Percentiles rank a stretch among this genome's conserved stretches.
Conservation (phyloP, 2,888 invertebrate species). For the Caenorhabditis panamensis region DNA sequence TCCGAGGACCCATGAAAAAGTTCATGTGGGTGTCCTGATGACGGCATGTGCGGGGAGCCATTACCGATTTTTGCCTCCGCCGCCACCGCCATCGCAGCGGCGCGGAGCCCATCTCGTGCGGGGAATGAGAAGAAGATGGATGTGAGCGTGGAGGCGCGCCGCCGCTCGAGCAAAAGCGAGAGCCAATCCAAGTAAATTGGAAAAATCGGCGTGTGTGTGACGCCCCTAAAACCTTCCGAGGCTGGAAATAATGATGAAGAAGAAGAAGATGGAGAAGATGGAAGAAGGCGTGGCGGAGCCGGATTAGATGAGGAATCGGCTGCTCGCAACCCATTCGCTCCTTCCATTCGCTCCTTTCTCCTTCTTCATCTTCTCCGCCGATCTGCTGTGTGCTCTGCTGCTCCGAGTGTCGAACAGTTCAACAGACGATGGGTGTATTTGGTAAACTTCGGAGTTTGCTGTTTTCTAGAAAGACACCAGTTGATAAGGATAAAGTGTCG, state of each 20-base stretch:
- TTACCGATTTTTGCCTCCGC: conserved; percentile 33
- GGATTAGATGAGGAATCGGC: conserved; percentile 45
- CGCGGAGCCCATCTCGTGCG: conserved; percentile 21
- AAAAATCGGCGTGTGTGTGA: conserved; percentile 37
- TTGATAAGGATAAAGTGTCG: conserved; percentile 10
- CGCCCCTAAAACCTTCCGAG: conserved; percentile 8
- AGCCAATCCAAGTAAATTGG: conserved; percentile 52
- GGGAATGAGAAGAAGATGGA: conserved; percentile 41
- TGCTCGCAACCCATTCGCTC: conserved; percentile 29
- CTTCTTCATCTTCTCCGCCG: conserved; percentile 11
- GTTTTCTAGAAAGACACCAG: conserved; percentile 24
- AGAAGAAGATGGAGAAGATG: conserved; percentile 17
- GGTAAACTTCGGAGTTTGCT: conserved; percentile 12
- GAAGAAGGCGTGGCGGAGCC: conserved; percentile 26
- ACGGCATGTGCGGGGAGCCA: conserved; percentile 20
- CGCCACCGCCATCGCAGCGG: background rate
- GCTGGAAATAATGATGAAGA: conserved; percentile 45
- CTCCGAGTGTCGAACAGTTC: background rate
- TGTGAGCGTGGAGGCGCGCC: conserved; percentile 33
- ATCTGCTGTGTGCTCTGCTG: conserved; percentile 7
- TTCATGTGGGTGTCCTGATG: conserved; percentile 32
- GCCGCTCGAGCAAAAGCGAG: conserved; percentile 10
- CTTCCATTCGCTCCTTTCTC: conserved; percentile 9
- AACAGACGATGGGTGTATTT: conserved; percentile 15
- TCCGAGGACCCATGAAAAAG: background rate